phyloP scores from a whole-genome alignment of 2,888 invertebrate genomes.

The Agonopterix alstromeriana region DNA sequence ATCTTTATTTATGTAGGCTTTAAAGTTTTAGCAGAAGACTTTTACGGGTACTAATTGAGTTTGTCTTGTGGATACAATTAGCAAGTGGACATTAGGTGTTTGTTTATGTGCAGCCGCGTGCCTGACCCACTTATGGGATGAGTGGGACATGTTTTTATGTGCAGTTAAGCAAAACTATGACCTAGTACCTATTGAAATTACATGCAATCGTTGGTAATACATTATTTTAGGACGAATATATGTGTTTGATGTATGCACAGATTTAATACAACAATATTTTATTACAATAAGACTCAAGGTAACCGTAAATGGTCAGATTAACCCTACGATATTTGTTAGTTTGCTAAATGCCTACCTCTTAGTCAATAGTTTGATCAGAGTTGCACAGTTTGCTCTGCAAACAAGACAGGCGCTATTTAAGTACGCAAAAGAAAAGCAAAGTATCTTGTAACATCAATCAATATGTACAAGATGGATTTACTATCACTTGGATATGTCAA shows the following conservation, averaged over 20 bases:
- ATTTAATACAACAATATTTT: too few species aligned
- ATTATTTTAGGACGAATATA: too few species aligned
- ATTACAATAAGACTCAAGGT: too few species aligned
- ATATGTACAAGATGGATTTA: too few species aligned
- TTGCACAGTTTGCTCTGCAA: slow-evolving; percentile 7
- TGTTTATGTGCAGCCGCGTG: slow-evolving; percentile 20
- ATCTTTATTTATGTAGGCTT: too few species aligned
- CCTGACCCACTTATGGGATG: slow-evolving; percentile 22
- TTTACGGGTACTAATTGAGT: slow-evolving; percentile 22
- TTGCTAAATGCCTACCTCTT: not conserved
- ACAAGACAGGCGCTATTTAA: slow-evolving; percentile 8
- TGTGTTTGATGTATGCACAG: too few species aligned
- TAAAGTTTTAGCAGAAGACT: slow-evolving; percentile 1
- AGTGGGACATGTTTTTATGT: not conserved
- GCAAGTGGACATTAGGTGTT: slow-evolving; percentile 22
- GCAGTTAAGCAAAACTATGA: too few species aligned
- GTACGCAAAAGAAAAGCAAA: not conserved
- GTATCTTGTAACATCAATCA: too few species aligned
- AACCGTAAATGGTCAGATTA: too few species aligned
- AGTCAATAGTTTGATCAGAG: slow-evolving; percentile 1
- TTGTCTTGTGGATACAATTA: slow-evolving; percentile 32
- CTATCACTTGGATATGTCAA: too few species aligned
- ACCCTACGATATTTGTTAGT: not conserved
- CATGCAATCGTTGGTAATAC: too few species aligned
- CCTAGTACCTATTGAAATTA: too few species aligned